Base-by-base conservation (phyloP, 2,888 invertebrate genomes). In the Habrosyne pyritoides region DNA sequence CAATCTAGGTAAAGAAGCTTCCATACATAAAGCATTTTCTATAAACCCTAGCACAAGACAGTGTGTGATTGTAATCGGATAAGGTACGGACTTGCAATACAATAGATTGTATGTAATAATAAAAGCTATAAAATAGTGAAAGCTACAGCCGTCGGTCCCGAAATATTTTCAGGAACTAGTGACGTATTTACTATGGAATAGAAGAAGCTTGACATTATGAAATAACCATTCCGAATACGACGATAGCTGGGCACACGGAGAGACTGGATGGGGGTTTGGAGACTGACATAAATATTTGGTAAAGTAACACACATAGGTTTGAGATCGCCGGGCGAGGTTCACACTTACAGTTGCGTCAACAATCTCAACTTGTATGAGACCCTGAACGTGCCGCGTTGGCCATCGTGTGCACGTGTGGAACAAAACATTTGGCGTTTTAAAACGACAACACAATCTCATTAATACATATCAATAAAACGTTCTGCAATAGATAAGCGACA, bases 291-390 rank as follows among this genome's bases (percentile, higher is more conserved):
- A 72, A 83, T 73, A 78, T 77, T 81, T 79, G 78, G 78, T 84
- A 87, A 86, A 80, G 74, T 83, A 85, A 90, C 90, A 91, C 91
- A 91, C 84, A 89, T 80, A 89, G 76, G 77, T 82, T 83, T 73
- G 84, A 82, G 80, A 82, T 82, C 81, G 85, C 75, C 79, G 79
- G 79, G 77, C 77, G 83, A 77, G 78, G 76, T 73, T 78, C 84
- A 81, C 78, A 94, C 94, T 94, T 93, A 94, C 94, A 93, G 89
- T 93, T 79, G 93, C 84, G 71, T 93, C 84, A 82, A 91, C 81
- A 86, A 91, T 88, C 84, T 91, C 91, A 89, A 91, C 92, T 89
- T 88, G 88, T 79, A 89, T 83, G 86, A 84, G 87, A 86, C 87
- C 89, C 92, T 92, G 91, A 79, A 75, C 78, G 82, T 77, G 84